Evolutionary conservation across 2,113 vertebrate genomes (phyloP).

Genomic region (Sula dactylatra): DNA sequence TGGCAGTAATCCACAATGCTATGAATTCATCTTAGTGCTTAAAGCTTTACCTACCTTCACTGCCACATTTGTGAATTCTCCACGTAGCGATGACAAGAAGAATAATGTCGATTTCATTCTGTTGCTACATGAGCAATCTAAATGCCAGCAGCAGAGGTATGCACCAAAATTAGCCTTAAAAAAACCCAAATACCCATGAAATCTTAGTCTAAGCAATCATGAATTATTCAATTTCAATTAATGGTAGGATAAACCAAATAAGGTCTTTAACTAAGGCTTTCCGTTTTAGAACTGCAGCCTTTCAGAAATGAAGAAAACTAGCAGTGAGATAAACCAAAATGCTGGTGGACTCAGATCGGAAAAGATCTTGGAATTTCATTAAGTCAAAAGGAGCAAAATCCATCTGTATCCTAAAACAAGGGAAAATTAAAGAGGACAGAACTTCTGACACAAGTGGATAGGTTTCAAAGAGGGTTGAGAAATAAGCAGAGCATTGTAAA

Average conservation of each 20-base stretch:
- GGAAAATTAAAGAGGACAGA: not conserved
- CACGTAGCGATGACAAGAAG: not conserved
- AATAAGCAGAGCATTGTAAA: not conserved
- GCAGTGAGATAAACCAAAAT: not conserved
- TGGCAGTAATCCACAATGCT: not conserved
- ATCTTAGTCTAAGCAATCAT: not conserved
- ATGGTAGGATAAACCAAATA: not conserved
- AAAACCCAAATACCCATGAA: not conserved
- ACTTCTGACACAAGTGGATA: not conserved
- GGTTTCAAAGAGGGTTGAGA: not conserved
- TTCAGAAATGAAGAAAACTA: not conserved
- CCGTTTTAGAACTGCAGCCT: not conserved
- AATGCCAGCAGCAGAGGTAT: not conserved
- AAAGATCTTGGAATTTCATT: not conserved
- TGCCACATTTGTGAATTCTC: not conserved
- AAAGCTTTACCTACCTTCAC: not conserved
- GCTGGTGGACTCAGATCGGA: accelerated
- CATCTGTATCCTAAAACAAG: not conserved
- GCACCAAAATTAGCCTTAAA: not conserved
- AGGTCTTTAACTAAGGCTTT: not conserved
- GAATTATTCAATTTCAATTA: conserved; percentile 23
- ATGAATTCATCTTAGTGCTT: not conserved
- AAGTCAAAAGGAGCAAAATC: not conserved
- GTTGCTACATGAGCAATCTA: not conserved
- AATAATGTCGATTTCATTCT: not conserved